These are phyloP conservation scores for Neomonachus schauinslandi DNA, from an alignment of 2,113 vertebrate genomes.

Conservation along the genomic window DNA sequence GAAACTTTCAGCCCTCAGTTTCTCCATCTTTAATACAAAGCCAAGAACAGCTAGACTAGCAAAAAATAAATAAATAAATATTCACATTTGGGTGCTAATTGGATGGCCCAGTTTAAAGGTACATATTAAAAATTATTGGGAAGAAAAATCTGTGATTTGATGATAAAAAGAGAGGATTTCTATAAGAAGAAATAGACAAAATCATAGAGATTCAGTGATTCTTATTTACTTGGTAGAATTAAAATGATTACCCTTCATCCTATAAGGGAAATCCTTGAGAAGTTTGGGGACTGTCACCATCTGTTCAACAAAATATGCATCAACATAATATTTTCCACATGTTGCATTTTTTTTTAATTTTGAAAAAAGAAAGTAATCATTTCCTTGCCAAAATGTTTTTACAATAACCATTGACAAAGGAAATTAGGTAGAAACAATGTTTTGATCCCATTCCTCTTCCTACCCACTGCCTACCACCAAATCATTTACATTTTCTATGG, in stretches of 20 bases:
- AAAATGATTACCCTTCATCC: constrained; percentile 40
- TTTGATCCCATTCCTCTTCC: not conserved
- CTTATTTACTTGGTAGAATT: not conserved
- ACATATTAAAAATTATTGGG: constrained; percentile 40
- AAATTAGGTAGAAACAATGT: constrained; percentile 34
- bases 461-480: not conserved
- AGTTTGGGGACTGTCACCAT: constrained; percentile 59
- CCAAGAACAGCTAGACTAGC: not conserved
- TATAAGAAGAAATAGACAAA: constrained; percentile 32
- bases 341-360: constrained; percentile 59
- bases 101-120: constrained; percentile 59
- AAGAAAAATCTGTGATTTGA: constrained; percentile 46
- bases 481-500: constrained; percentile 32
- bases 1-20: not conserved
- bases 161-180: constrained; percentile 59
- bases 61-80: not conserved
- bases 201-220: not conserved
- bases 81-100: not conserved
- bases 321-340: constrained; percentile 71
- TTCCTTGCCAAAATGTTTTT: constrained; percentile 59
- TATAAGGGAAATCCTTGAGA: constrained; percentile 44
- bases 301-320: constrained; percentile 74
- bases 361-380: constrained; percentile 75
- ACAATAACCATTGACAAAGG: constrained; percentile 30
- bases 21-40: constrained; percentile 24